These are phyloP conservation scores for Chelmon rostratus DNA, from an alignment of 2,797 vertebrate species.

Conservation along the genomic window DNA sequence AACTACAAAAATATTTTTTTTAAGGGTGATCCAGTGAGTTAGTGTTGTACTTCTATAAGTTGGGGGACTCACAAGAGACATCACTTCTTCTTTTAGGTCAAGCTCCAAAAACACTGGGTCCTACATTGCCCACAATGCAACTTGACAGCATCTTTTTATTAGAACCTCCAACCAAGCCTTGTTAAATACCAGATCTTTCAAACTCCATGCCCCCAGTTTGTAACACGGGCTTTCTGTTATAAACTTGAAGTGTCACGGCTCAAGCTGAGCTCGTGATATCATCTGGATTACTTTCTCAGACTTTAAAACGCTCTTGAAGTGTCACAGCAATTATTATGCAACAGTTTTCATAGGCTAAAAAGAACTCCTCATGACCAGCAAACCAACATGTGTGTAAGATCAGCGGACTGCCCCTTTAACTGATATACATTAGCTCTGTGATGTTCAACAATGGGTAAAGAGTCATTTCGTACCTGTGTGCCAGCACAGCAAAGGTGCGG, in stretches of 20 bases:
- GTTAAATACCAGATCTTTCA: not conserved
- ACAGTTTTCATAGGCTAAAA: not conserved
- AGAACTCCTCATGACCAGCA: not conserved
- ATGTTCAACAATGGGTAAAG: not conserved
- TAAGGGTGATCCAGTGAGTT: not conserved
- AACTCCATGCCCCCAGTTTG: not conserved
- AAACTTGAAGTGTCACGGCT: not conserved
- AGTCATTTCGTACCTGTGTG: slow-evolving; percentile 88
- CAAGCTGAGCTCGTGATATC: not conserved
- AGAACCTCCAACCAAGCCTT: not conserved
- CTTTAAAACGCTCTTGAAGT: not conserved
- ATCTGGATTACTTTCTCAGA: not conserved
- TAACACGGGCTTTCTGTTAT: not conserved
- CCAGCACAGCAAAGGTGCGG: slow-evolving; percentile 97
- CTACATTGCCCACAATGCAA: not conserved
- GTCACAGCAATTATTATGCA: not conserved
- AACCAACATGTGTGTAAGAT: not conserved
- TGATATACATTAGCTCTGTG: not conserved
- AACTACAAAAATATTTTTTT: not conserved
- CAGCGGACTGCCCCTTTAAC: not conserved
- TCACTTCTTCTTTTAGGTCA: not conserved
- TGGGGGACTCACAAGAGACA: not conserved
- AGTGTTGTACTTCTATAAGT: not conserved
- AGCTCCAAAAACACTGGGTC: not conserved
- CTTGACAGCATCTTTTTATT: not conserved